These are phyloP conservation scores for Xanthorhoe spadicearia DNA, from an alignment of 2,888 invertebrate species.

Conservation along the genomic window DNA sequence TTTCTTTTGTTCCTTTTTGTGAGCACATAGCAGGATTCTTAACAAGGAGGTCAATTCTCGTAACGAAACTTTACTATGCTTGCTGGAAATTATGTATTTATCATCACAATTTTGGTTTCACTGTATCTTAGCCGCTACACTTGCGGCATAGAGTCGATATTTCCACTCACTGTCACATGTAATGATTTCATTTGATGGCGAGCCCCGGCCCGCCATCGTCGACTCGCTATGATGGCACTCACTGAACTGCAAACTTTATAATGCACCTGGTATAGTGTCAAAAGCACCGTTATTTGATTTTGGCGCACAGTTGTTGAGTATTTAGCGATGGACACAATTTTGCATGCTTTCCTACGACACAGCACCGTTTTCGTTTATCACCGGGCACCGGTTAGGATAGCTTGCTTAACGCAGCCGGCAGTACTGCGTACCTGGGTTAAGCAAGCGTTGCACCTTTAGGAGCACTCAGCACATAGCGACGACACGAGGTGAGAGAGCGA, in stretches of 20 bases:
- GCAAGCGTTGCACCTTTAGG: conserved; percentile 77
- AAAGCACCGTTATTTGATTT: conserved; percentile 84
- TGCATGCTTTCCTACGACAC: conserved; percentile 84
- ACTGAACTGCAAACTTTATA: conserved; percentile 84
- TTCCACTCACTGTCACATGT: conserved; percentile 90
- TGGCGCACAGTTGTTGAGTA: conserved; percentile 85
- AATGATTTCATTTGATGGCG: conserved; percentile 84
- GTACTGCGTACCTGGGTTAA: conserved; percentile 54
- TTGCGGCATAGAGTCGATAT: conserved; percentile 64
- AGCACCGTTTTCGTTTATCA: conserved; percentile 83
- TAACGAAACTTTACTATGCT: conserved; percentile 81
- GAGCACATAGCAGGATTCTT: conserved; percentile 85
- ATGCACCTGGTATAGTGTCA: conserved; percentile 83
- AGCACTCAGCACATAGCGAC: conserved; percentile 83
- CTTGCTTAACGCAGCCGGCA: conserved; percentile 61
- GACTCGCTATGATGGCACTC: conserved; percentile 81
- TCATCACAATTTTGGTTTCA: conserved; percentile 68
- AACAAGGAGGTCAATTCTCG: conserved; percentile 81
- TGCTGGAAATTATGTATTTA: conserved; percentile 73
- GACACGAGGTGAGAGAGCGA: conserved; percentile 84
- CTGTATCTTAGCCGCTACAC: conserved; percentile 62
- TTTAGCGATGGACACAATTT: conserved; percentile 84
- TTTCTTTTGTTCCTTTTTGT: conserved; percentile 78
- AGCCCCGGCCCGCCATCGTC: conserved; percentile 62
- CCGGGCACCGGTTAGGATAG: conserved; percentile 82